Evolutionary conservation across 2,888 invertebrate genomes (phyloP).

Genomic region (Apomyelois bistriatella): DNA sequence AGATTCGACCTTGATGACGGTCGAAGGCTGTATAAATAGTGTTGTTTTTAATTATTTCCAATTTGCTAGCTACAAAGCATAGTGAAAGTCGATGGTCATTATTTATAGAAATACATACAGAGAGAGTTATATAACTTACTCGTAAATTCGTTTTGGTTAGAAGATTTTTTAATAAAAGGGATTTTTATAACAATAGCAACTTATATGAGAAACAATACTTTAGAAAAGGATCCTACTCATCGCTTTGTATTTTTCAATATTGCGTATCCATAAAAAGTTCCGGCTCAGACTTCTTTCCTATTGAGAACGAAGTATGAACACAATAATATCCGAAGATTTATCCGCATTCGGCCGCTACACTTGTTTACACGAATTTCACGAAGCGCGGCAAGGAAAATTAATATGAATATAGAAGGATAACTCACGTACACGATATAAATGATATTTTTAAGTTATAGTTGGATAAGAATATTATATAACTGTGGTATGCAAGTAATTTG

Average conservation of each 20-base stretch:
- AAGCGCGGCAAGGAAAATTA: constrained; percentile 33
- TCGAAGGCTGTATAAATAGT: no score
- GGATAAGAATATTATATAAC: no score
- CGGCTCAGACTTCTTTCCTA: constrained; percentile 33
- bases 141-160: no score
- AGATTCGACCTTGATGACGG: no score
- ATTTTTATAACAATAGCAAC: not conserved
- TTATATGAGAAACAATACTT: not conserved
- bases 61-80: no score
- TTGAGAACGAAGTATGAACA: constrained; percentile 51
- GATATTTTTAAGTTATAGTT: no score
- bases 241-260: constrained; percentile 28
- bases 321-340: constrained; percentile 58
- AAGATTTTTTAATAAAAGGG: no score
- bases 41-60: no score
- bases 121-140: no score
- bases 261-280: constrained; percentile 37
- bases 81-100: no score
- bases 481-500: no score
- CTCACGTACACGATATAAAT: not conserved
- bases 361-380: constrained; percentile 68
- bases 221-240: constrained; percentile 12
- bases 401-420: not conserved
- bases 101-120: no score
- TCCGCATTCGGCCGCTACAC: constrained; percentile 50